A percentile compares a stretch with the other conserved stretches of the same genome.
These are phyloP conservation scores for Tachysurus vachellii DNA, from an alignment of 2,113 vertebrate genomes.

Conservation along the genomic window DNA sequence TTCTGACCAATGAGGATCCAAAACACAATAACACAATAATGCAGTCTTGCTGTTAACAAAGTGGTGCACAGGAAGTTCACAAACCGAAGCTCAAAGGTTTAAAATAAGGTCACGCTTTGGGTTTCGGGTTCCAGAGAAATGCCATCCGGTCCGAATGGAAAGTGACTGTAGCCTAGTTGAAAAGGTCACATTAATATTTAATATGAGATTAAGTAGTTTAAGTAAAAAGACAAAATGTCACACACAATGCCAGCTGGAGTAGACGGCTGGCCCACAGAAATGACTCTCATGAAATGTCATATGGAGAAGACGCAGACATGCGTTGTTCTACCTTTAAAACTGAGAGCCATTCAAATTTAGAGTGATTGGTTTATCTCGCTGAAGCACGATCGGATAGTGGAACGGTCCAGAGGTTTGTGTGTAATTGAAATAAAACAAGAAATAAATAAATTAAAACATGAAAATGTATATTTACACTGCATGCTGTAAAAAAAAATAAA, in stretches of 20 bases:
- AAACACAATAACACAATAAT: no score
- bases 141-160: constrained; percentile 29
- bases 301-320: background rate
- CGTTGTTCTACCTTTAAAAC: background rate
- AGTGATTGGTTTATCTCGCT: background rate
- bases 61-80: background rate
- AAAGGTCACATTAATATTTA: constrained; percentile 54
- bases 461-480: background rate
- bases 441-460: background rate
- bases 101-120: constrained; percentile 23
- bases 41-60: background rate
- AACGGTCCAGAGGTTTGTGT: background rate
- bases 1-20: background rate
- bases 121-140: constrained; percentile 22
- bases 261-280: constrained; percentile 19
- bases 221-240: constrained; percentile 44
- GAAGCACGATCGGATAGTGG: background rate
- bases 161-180: constrained; percentile 36
- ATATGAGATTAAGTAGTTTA: constrained; percentile 48
- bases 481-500: background rate
- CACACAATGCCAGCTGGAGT: constrained; percentile 33
- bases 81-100: background rate
- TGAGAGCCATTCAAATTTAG: background rate
- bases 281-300: constrained; percentile 25
- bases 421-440: background rate